Conservation (phyloP, 1,140 invertebrate species). For the Panagrolaimus sp. region DNA sequence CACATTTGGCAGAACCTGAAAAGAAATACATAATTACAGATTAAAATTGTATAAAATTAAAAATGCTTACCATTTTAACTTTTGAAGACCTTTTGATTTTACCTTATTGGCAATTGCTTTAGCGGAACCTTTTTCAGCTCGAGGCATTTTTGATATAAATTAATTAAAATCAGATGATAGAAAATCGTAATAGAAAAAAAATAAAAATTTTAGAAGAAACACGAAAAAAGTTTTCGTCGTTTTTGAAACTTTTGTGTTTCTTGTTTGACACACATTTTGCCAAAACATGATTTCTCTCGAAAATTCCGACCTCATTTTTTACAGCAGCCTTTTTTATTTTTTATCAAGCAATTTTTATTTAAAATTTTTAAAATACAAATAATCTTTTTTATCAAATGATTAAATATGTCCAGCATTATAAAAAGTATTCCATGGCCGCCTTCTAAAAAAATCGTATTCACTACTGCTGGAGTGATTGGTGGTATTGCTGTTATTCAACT, state of each 20-base stretch:
- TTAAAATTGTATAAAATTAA: too few species aligned
- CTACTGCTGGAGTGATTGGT: background rate
- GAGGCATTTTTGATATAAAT: conserved; percentile 38
- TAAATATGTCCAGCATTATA: background rate
- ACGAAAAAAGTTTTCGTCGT: too few species aligned
- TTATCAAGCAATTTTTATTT: too few species aligned
- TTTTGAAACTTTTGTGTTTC: too few species aligned
- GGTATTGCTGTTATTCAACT: background rate
- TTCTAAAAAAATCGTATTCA: background rate
- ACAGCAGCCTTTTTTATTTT: too few species aligned
- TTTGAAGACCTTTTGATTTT: conserved; percentile 96
- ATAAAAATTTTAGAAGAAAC: background rate
- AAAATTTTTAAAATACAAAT: too few species aligned
- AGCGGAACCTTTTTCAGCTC: conserved; percentile 64
- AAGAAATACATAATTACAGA: conserved; percentile 19
- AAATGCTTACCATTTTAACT: conserved; percentile 79
- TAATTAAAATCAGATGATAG: too few species aligned
- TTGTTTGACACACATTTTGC: too few species aligned
- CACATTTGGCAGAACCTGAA: conserved; percentile 85
- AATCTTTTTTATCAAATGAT: too few species aligned
- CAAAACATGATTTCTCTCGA: too few species aligned
- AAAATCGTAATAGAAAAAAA: background rate
- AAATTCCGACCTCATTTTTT: too few species aligned
- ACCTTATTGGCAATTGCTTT: conserved; percentile 98
- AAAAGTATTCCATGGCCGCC: background rate